Conservation (phyloP, 2,888 invertebrate genomes). For the Julus scandinavius region DNA sequence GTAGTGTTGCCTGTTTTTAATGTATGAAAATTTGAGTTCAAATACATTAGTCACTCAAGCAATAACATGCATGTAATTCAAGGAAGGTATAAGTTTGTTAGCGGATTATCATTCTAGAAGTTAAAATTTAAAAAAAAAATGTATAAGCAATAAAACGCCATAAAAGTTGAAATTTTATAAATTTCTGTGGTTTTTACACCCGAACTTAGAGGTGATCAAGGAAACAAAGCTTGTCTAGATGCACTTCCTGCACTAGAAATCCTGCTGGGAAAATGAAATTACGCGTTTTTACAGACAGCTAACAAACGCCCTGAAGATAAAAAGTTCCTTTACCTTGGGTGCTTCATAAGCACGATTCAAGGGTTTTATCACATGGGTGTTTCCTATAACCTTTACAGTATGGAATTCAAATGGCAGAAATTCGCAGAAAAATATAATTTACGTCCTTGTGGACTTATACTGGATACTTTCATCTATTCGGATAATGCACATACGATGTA, state of each 20-base stretch:
- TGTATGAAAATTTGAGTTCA: too few relatives aligned
- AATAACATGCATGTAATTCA: too few relatives aligned
- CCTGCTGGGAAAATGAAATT: conserved; percentile 23
- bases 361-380: conserved; percentile 32
- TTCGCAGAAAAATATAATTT: neutral
- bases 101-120: neutral
- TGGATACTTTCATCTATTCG: neutral
- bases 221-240: neutral
- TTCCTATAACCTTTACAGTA: conserved; percentile 23
- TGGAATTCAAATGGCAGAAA: conserved; percentile 26
- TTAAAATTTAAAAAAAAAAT: neutral
- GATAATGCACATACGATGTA: conserved; percentile 39
- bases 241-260: neutral
- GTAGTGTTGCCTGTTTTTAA: too few relatives aligned
- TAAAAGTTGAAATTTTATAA: neutral
- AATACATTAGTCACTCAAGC: too few relatives aligned
- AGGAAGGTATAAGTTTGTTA: too few relatives aligned
- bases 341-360: neutral
- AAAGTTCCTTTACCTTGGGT: neutral
- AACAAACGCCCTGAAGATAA: conserved; percentile 30
- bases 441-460: neutral
- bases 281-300: conserved; percentile 17
- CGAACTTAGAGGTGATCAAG: neutral
- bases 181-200: neutral
- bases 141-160: too few relatives aligned